Evolutionary conservation across 2,888 invertebrate genomes (phyloP).

Genomic region (Tetrapedia diversipes): DNA sequence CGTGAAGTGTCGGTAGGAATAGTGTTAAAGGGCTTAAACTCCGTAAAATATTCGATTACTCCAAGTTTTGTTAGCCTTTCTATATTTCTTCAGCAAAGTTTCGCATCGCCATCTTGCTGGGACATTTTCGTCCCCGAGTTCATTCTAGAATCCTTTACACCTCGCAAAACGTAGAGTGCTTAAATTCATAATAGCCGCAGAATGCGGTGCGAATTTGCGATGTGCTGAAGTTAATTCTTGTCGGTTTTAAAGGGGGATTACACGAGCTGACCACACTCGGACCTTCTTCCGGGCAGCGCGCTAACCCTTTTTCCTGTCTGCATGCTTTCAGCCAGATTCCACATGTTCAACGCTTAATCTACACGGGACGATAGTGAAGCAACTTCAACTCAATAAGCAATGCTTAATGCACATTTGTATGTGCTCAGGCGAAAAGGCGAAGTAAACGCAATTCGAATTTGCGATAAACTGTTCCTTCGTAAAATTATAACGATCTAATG

Average conservation of each 20-base stretch:
- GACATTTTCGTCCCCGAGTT: slow-evolving; percentile 45
- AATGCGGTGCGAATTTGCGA: slow-evolving; percentile 79
- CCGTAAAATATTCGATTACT: too few species aligned
- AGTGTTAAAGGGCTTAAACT: too few species aligned
- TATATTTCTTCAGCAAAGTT: neutral
- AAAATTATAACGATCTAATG: too few species aligned
- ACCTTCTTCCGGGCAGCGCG: slow-evolving; percentile 62
- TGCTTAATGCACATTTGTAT: slow-evolving; percentile 2
- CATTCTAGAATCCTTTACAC: slow-evolving; percentile 62
- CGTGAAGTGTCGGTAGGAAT: too few species aligned
- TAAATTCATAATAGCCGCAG: slow-evolving; percentile 78
- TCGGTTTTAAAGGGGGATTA: slow-evolving; percentile 77
- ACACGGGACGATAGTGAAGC: slow-evolving; percentile 30
- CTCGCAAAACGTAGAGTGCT: slow-evolving; percentile 64
- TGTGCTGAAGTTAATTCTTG: slow-evolving; percentile 77
- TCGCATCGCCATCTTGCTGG: neutral
- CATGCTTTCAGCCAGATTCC: slow-evolving; percentile 34
- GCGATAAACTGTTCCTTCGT: neutral
- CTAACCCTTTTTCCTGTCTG: slow-evolving; percentile 48
- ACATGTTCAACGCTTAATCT: slow-evolving; percentile 51
- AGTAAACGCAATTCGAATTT: neutral
- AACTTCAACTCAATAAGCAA: slow-evolving; percentile 36
- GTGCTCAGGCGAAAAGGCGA: neutral
- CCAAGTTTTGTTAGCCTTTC: neutral
- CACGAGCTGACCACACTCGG: slow-evolving; percentile 65